Conservation (phyloP, 2,888 invertebrate genomes). For the Andrena flavipes region DNA sequence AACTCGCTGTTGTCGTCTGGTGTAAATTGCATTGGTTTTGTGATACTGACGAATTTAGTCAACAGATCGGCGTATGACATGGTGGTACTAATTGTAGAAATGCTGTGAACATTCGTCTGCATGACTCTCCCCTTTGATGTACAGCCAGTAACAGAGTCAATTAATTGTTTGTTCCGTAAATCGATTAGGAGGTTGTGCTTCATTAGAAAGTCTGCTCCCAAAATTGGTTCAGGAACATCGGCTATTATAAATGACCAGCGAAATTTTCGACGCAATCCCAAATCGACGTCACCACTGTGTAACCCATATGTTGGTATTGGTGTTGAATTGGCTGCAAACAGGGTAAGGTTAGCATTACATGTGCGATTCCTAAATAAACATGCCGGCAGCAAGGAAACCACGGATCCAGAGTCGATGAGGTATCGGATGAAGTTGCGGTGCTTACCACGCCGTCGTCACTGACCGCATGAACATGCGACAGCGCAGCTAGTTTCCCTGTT, state of each 20-base stretch:
- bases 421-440: neutral
- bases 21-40: neutral
- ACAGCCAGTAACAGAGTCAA: neutral
- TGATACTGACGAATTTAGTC: neutral
- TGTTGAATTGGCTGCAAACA: neutral
- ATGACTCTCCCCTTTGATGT: neutral
- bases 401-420: neutral
- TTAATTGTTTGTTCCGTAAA: neutral
- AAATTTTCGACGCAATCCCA: neutral
- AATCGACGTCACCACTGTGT: neutral
- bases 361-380: too few species aligned
- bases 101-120: neutral
- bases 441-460: neutral
- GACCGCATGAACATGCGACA: neutral
- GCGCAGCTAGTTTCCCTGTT: neutral
- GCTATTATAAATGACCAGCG: neutral
- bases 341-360: neutral
- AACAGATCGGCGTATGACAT: neutral
- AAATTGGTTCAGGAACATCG: neutral
- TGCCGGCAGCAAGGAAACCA: neutral
- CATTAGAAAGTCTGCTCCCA: neutral
- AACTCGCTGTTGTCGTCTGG: neutral
- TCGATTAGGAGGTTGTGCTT: neutral
- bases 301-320: neutral
- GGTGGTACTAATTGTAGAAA: neutral